Conservation (phyloP, 2,888 invertebrate genomes). For the Colletes collaris region DNA sequence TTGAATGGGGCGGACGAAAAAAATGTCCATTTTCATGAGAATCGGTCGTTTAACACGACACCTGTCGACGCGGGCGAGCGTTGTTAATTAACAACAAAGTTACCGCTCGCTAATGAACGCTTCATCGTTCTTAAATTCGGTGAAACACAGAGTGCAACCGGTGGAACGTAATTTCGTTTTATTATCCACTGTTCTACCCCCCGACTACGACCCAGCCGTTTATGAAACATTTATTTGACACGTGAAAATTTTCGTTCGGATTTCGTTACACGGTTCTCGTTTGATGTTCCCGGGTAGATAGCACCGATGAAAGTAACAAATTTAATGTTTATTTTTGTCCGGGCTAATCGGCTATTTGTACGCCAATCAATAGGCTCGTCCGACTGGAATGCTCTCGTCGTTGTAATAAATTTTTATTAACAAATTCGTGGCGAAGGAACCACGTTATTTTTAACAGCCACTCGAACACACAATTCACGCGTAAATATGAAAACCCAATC, state of each 20-base stretch:
- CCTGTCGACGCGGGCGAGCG: not conserved
- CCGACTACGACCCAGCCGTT: not conserved
- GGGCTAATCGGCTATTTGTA: too few relatives aligned
- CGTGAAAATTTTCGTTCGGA: conserved; percentile 5
- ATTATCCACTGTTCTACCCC: not conserved
- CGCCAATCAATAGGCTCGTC: too few relatives aligned
- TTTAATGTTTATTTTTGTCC: too few relatives aligned
- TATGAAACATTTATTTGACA: not conserved
- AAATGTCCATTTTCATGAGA: too few relatives aligned
- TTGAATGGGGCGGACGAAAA: too few relatives aligned
- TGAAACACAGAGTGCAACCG: not conserved
- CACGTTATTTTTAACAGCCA: too few relatives aligned
- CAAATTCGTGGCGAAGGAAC: too few relatives aligned
- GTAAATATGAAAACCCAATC: too few relatives aligned
- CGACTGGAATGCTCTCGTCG: too few relatives aligned
- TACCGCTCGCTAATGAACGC: not conserved
- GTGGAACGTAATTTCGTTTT: not conserved
- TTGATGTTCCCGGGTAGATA: not conserved
- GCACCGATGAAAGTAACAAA: too few relatives aligned
- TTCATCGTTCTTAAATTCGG: conserved; percentile 5
- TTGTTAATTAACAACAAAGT: conserved; percentile 5
- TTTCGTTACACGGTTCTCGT: not conserved
- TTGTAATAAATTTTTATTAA: too few relatives aligned
- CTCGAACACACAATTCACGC: too few relatives aligned
- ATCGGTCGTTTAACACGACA: not conserved